Conservation (phyloP, 2,888 invertebrate genomes). For the Campoplex capitator region DNA sequence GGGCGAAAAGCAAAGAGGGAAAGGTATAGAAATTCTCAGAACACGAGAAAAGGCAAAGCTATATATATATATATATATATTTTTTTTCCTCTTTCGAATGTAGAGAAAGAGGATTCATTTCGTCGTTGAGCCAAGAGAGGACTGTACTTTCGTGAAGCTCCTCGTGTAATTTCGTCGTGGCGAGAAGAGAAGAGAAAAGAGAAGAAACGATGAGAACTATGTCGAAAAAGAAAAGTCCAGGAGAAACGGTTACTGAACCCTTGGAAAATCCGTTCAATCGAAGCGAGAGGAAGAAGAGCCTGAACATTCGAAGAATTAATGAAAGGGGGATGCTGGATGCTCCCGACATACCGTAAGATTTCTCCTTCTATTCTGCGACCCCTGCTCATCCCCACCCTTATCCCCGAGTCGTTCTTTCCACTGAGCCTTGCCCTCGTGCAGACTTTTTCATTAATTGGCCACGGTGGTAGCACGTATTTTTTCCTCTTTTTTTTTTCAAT, state of each 20-base stretch:
- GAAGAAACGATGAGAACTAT: constrained; percentile 30
- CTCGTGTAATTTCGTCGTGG: constrained; percentile 62
- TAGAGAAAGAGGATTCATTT: constrained; percentile 58
- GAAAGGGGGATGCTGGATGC: constrained; percentile 62
- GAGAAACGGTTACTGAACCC: constrained; percentile 17
- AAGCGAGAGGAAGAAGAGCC: constrained; percentile 47
- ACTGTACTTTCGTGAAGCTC: constrained; percentile 32
- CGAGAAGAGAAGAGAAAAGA: constrained; percentile 20
- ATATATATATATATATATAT: background rate
- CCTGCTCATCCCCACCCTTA: constrained; percentile 1
- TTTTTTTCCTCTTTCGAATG: constrained; percentile 38
- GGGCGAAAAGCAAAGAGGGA: background rate
- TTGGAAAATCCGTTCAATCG: constrained; percentile 63
- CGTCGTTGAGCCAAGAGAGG: constrained; percentile 33
- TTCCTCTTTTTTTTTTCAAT: constrained; percentile 8
- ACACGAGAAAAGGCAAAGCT: constrained; percentile 32
- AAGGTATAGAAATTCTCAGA: constrained; percentile 24
- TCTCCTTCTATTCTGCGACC: constrained; percentile 13
- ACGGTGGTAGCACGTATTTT: constrained; percentile 41
- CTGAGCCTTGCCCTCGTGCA: constrained; percentile 11
- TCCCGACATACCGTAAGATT: constrained; percentile 60
- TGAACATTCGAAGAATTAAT: constrained; percentile 63
- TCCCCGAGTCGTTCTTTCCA: constrained; percentile 23
- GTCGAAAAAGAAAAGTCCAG: constrained; percentile 51
- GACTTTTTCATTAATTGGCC: constrained; percentile 68